Evolutionary conservation across 2,113 vertebrate genomes (phyloP).

Genomic region (Aldabrachelys gigantea): DNA sequence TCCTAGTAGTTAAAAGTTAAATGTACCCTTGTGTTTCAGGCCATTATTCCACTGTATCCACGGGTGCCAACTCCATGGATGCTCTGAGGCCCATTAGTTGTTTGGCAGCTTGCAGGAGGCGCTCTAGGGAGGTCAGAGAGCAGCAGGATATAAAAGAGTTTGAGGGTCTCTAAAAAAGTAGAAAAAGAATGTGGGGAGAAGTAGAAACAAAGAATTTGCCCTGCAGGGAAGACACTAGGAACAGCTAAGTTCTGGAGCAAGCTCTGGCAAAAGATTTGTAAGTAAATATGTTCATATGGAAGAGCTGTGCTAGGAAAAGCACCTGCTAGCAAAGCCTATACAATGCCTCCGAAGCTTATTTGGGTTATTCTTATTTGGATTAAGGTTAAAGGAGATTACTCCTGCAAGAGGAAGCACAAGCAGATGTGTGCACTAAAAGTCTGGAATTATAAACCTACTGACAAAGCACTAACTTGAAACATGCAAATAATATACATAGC

Average conservation of each 20-base stretch:
- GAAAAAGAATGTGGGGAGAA: not conserved
- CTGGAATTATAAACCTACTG: not conserved
- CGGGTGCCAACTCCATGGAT: no score
- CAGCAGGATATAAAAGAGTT: conserved; percentile 14
- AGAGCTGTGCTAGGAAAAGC: not conserved
- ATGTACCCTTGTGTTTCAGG: not conserved
- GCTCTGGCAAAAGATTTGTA: conserved; percentile 21
- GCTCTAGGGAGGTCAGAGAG: no score
- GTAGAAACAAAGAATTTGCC: conserved; percentile 35
- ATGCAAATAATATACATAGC: not conserved
- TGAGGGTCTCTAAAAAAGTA: not conserved
- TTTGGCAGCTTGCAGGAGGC: no score
- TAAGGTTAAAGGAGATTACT: not conserved
- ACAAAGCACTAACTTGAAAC: not conserved
- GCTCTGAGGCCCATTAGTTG: no score
- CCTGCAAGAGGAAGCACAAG: not conserved
- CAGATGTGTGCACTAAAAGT: not conserved
- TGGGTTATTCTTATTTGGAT: not conserved
- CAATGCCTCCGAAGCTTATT: not conserved
- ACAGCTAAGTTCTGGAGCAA: conserved; percentile 13
- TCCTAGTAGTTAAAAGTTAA: not conserved
- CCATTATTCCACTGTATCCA: not conserved
- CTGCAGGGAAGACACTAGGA: conserved; percentile 1
- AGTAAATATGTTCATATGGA: not conserved
- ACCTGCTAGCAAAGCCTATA: not conserved